These are phyloP conservation scores for Euura lappo DNA, from an alignment of 1,140 invertebrate species.

Conservation along the genomic window DNA sequence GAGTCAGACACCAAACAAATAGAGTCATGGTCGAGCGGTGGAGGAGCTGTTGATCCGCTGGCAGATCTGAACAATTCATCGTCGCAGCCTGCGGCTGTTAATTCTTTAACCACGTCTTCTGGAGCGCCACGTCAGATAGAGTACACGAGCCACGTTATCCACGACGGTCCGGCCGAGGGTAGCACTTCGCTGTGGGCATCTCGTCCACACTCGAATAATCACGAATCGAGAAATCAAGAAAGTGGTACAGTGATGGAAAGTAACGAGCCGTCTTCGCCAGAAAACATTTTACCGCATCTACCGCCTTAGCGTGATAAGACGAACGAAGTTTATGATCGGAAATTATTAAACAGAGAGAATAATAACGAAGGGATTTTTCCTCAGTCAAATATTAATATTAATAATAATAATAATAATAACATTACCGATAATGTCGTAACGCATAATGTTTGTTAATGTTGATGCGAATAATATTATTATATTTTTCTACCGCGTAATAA, in stretches of 20 bases:
- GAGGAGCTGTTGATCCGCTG: conserved; percentile 30
- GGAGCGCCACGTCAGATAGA: conserved; percentile 18
- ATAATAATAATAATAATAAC: conserved; percentile 24
- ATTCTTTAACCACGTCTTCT: conserved; percentile 22
- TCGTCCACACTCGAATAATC: conserved; percentile 17
- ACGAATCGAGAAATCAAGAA: conserved; percentile 14
- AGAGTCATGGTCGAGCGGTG: conserved; percentile 47
- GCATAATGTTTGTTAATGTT: conserved; percentile 49
- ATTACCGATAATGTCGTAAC: conserved; percentile 30
- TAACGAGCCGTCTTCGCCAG: conserved; percentile 43
- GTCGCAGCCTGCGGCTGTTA: conserved; percentile 25
- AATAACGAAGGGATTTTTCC: conserved; percentile 8
- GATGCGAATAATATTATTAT: conserved; percentile 45
- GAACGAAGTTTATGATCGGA: conserved; percentile 13
- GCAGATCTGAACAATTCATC: conserved; percentile 31
- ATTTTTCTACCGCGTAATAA: conserved; percentile 58
- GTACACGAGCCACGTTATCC: conserved; percentile 19
- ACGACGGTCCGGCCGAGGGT: conserved; percentile 6
- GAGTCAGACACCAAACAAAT: conserved; percentile 43
- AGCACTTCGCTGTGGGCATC: conserved; percentile 9
- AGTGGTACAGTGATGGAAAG: not conserved
- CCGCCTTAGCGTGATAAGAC: conserved; percentile 49
- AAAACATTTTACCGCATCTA: conserved; percentile 53
- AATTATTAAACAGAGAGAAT: conserved; percentile 18
- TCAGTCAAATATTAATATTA: conserved; percentile 14